A percentile compares a stretch with the other conserved stretches of the same genome.
Evolutionary conservation across 2,113 vertebrate genomes (phyloP).

Genomic region (Daubentonia madagascariensis): DNA sequence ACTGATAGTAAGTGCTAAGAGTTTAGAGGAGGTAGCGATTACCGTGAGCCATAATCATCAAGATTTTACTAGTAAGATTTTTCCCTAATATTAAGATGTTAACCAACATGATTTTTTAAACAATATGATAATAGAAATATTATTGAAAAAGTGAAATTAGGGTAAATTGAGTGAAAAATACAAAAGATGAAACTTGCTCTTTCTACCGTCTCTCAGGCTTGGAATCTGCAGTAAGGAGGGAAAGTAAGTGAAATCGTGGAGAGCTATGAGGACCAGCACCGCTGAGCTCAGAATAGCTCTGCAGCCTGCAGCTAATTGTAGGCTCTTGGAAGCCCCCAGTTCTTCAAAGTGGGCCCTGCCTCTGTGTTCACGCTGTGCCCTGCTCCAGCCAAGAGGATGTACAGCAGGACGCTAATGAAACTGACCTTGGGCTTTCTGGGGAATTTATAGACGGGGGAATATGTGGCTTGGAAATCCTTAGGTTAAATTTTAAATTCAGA

Average conservation of each 20-base stretch:
- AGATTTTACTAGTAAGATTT: neutral
- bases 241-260: neutral
- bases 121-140: neutral
- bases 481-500: neutral
- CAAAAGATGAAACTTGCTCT: neutral
- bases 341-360: neutral
- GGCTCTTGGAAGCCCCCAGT: neutral
- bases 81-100: neutral
- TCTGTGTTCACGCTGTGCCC: neutral
- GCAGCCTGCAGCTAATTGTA: too few species aligned
- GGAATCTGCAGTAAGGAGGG: neutral
- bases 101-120: neutral
- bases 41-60: neutral
- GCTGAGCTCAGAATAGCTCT: neutral
- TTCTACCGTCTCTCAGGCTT: neutral
- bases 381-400: too few species aligned
- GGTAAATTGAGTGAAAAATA: constrained; percentile 30
- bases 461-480: neutral
- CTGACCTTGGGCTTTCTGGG: neutral
- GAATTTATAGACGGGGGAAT: neutral
- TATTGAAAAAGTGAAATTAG: neutral
- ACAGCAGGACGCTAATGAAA: neutral
- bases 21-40: neutral
- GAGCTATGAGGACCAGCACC: neutral
- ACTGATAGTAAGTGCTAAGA: neutral